These are phyloP conservation scores for Microplitis manilae DNA, from an alignment of 2,888 invertebrate species.

Conservation along the genomic window DNA sequence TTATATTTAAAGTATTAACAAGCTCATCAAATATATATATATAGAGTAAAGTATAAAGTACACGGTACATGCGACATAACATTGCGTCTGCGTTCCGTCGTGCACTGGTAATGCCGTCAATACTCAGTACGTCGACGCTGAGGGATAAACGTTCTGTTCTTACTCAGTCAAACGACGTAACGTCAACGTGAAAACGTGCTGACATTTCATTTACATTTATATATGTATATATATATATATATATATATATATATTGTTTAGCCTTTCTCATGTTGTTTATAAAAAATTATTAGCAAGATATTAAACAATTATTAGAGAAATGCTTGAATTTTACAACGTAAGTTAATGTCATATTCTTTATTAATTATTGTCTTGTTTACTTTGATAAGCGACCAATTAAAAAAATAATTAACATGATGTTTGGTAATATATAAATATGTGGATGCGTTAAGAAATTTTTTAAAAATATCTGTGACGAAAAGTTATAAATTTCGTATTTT, in stretches of 20 bases:
- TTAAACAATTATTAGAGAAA: too few species aligned
- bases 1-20: not conserved
- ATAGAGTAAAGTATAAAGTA: not conserved
- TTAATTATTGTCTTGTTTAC: too few species aligned
- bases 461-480: too few species aligned
- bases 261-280: too few species aligned
- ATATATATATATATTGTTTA: not conserved
- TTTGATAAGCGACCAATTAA: too few species aligned
- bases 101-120: not conserved
- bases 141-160: not conserved
- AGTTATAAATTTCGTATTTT: too few species aligned
- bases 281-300: too few species aligned
- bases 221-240: not conserved
- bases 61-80: not conserved
- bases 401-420: too few species aligned
- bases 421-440: too few species aligned
- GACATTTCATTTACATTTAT: not conserved
- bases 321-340: too few species aligned
- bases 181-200: not conserved
- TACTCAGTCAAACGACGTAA: not conserved
- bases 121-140: not conserved
- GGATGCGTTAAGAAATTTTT: too few species aligned
- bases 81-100: not conserved
- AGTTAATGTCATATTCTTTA: too few species aligned
- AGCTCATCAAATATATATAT: not conserved